These are phyloP conservation scores for Muscicapa adusta DNA, from an alignment of 2,113 vertebrate species.

Conservation along the genomic window DNA sequence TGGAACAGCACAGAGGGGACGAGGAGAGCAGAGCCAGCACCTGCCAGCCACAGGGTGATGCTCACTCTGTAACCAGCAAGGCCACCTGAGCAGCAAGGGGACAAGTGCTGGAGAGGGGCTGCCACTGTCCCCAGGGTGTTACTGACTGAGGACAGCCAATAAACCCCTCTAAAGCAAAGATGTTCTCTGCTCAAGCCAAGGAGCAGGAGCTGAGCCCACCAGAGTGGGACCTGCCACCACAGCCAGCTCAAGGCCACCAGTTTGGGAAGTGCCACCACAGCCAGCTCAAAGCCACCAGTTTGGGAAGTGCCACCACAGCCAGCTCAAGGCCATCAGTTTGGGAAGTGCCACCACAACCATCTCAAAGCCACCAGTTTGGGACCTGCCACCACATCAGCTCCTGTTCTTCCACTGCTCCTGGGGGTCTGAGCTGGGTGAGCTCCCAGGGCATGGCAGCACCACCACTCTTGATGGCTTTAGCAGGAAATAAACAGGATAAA, in stretches of 20 bases:
- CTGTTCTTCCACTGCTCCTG: accelerated
- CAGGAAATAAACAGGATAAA: not conserved
- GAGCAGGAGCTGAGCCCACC: not conserved
- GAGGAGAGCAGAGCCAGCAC: not conserved
- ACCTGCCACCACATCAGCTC: accelerated
- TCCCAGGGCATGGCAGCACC: accelerated
- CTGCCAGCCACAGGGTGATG: not conserved
- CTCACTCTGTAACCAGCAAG: not conserved
- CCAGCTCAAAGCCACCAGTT: too few species aligned
- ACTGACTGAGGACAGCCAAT: not conserved
- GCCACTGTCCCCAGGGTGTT: not conserved
- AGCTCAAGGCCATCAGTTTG: too few species aligned
- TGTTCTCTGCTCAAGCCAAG: accelerated
- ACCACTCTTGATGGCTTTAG: not conserved
- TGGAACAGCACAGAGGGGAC: not conserved
- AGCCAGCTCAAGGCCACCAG: not conserved
- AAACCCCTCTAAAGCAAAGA: not conserved
- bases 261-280: accelerated
- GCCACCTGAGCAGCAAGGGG: not conserved
- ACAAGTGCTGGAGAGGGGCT: not conserved
- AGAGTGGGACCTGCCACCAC: not conserved
- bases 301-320: too few species aligned
- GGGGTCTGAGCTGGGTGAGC: not conserved
- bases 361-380: accelerated
- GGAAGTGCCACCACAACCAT: not conserved